Percentiles rank a stretch among this genome's conserved stretches.
phyloP scores from a whole-genome alignment of 2,797 vertebrate species.

The Anas flavirostris region DNA sequence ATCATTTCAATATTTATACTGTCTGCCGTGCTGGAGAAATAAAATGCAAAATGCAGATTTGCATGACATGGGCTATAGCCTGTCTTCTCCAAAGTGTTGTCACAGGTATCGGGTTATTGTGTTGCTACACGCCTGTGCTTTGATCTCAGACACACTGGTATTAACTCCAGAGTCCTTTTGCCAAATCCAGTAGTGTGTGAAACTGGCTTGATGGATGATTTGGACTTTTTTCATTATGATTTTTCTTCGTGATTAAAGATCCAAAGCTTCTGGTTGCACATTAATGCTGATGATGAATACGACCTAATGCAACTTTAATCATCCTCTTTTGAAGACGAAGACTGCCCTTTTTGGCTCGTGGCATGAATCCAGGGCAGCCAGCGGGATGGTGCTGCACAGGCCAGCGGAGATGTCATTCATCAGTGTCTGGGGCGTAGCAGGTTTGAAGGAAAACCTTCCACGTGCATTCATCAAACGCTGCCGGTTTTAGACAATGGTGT shows the following conservation, averaged over 20 bases:
- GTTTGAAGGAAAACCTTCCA: not conserved
- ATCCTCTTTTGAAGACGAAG: not conserved
- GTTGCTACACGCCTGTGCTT: not conserved
- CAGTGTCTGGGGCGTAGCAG: not conserved
- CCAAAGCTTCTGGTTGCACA: rapidly evolving
- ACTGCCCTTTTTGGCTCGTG: not conserved
- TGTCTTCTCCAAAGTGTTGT: not conserved
- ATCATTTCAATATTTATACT: constrained; percentile 19
- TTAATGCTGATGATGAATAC: not conserved
- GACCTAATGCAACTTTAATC: not conserved
- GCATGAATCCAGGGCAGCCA: not conserved
- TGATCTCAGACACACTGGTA: not conserved
- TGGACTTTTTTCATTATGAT: not conserved
- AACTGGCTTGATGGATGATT: not conserved
- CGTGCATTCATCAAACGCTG: not conserved
- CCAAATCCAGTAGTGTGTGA: not conserved
- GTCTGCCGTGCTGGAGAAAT: constrained; percentile 77
- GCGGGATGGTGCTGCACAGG: not conserved
- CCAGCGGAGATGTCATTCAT: not conserved
- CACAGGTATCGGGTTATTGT: not conserved
- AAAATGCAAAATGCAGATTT: constrained; percentile 84
- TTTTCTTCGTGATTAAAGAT: not conserved
- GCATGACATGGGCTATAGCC: constrained; percentile 57
- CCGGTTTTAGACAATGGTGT: not conserved
- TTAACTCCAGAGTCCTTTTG: not conserved